Evolutionary conservation across 2,113 vertebrate genomes (phyloP), one percentile per base, ranked within the genome.

Genomic region (Xyrauchen texanus): DNA sequence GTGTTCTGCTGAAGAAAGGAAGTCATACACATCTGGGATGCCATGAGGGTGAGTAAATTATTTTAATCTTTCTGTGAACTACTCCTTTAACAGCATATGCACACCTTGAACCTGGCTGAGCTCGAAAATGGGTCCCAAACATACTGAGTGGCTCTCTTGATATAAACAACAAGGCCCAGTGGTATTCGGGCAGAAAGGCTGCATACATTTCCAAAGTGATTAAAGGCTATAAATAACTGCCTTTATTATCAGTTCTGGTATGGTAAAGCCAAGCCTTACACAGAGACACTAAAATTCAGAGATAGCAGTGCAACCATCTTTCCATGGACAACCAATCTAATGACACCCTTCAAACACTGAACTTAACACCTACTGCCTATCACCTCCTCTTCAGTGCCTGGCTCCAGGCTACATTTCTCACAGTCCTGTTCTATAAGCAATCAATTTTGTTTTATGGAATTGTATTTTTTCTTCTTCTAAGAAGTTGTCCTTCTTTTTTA

Each of bases 131-230:
- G 21, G 47, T 67, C 53, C 42, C 44, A 69, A 65, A 73, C 51
- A 72, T n/a, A 34, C 21, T 68, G 9, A 75, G 75, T 52, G 64
- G n/a, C 58, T 53, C 51, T 65, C 34, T 86, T 88, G 85, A 88
- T 90, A 91, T 91, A 90, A 89, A 89, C 86, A 89, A 86, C 86
- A 86, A 81, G 84, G 86, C 74, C 52, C 84, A 62, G 86, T 90
- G 89, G 91, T 87, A 92, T 92, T 91, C 81, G 85, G 87, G 86
- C 90, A 86, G 84, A 85, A 86, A 85, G 84, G 82, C 85, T 81
- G 87, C 90, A 90, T 91, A 88, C 92, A 92, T 89, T 89, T 91
- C 90, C 91, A 83, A 80, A 88, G 88, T 90, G 92, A 94, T 93
- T 93, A 90, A 88, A 88, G 80, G 82, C 88, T 93, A 94, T 92